Evolutionary conservation across 2,113 vertebrate genomes (phyloP).

Genomic region (Trichechus manatus): DNA sequence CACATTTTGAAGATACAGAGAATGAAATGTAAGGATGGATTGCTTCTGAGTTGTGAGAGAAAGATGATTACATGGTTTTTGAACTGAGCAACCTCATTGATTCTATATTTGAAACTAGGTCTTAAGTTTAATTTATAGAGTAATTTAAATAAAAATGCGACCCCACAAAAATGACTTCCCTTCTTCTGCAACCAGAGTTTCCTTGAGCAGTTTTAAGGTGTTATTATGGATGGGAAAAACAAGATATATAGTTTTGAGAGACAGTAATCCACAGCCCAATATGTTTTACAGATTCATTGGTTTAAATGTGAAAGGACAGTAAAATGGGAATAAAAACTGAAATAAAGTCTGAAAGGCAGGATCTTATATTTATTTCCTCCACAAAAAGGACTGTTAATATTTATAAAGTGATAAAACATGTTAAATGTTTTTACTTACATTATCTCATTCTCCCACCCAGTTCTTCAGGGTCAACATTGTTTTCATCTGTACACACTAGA

Average conservation of each 20-base stretch:
- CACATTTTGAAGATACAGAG: background rate
- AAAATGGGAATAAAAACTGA: background rate
- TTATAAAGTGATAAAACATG: background rate
- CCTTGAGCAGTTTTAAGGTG: background rate
- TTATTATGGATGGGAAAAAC: background rate
- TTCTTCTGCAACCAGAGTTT: background rate
- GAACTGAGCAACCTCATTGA: background rate
- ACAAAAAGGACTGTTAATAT: background rate
- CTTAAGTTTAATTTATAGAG: background rate
- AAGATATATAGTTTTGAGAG: background rate
- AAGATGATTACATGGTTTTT: background rate
- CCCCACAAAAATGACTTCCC: rapidly evolving
- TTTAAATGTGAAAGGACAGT: background rate
- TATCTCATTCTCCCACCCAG: background rate
- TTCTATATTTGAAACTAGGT: background rate
- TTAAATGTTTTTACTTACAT: background rate
- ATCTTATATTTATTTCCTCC: background rate
- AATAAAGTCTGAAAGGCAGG: background rate
- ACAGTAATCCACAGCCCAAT: background rate
- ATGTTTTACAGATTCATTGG: background rate
- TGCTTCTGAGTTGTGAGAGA: background rate
- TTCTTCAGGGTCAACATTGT: background rate
- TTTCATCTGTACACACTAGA: background rate
- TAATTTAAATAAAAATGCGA: background rate
- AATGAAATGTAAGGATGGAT: background rate